A percentile compares a stretch with the other conserved stretches of the same genome.
phyloP scores from a whole-genome alignment of 2,888 invertebrate species.

The Aphodius sticticus region DNA sequence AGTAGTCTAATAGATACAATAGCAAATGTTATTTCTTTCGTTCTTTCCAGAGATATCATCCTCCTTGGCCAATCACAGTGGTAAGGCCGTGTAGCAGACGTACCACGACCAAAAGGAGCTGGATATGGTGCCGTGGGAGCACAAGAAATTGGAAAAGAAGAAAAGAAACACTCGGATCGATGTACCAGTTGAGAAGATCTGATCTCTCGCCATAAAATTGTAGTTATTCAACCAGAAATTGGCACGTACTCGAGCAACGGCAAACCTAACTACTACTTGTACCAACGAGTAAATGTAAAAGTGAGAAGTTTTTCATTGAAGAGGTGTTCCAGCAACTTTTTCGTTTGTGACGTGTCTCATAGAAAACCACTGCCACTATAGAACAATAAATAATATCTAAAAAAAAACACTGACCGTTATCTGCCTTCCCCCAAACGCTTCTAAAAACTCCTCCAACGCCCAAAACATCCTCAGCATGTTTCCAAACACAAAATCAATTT shows the following conservation, averaged over 20 bases:
- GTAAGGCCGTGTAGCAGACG: slow-evolving; percentile 31
- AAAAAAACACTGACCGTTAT: background rate
- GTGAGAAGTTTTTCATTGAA: slow-evolving; percentile 10
- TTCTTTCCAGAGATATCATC: slow-evolving; percentile 54
- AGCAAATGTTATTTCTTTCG: slow-evolving; percentile 65
- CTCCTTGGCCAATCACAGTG: slow-evolving; percentile 35
- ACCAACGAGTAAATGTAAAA: slow-evolving; percentile 30
- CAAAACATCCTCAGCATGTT: too few species aligned
- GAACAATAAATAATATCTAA: slow-evolving; percentile 20
- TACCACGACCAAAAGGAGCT: slow-evolving; percentile 48
- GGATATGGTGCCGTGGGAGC: slow-evolving; percentile 55
- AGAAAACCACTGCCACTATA: slow-evolving; percentile 13
- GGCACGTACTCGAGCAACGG: slow-evolving; percentile 29
- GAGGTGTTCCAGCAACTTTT: slow-evolving; percentile 17
- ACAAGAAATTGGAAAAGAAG: slow-evolving; percentile 57
- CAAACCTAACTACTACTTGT: slow-evolving; percentile 26
- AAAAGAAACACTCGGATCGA: slow-evolving; percentile 58
- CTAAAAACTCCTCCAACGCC: too few species aligned
- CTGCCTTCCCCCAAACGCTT: background rate
- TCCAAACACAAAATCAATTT: too few species aligned
- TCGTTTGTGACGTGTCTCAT: slow-evolving; percentile 23
- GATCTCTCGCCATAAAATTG: slow-evolving; percentile 32
- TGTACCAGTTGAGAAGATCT: slow-evolving; percentile 47
- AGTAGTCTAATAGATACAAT: slow-evolving; percentile 67
- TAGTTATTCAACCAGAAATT: slow-evolving; percentile 39